Conservation (phyloP, 2,888 invertebrate species). For the Epistrophe grossulariae region DNA sequence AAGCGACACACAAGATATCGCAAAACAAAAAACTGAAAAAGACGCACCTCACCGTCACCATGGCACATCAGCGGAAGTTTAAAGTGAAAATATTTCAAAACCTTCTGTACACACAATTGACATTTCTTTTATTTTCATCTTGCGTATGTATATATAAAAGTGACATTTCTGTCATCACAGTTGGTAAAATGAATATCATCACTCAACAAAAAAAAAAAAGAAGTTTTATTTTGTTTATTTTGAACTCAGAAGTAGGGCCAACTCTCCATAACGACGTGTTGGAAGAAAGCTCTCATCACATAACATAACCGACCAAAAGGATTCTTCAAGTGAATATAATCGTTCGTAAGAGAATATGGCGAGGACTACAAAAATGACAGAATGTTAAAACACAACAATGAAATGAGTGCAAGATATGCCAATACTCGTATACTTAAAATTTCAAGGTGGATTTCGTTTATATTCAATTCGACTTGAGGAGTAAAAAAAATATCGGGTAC, state of each 20-base stretch:
- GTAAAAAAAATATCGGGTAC: background rate
- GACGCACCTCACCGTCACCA: background rate
- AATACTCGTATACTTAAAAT: constrained; percentile 46
- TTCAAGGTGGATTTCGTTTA: constrained; percentile 65
- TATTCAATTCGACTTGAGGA: constrained; percentile 13
- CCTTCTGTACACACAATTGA: constrained; percentile 74
- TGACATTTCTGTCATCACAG: constrained; percentile 52
- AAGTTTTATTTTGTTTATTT: constrained; percentile 52
- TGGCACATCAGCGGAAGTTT: constrained; percentile 1
- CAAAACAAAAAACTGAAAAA: background rate
- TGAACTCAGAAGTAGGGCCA: constrained; percentile 30
- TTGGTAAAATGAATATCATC: constrained; percentile 51
- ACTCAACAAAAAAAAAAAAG: constrained; percentile 10
- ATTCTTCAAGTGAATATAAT: constrained; percentile 31
- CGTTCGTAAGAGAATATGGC: constrained; percentile 14
- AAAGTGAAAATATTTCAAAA: constrained; percentile 68
- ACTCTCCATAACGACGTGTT: constrained; percentile 14
- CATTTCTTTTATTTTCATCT: constrained; percentile 57
- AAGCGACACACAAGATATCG: background rate
- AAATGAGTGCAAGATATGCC: constrained; percentile 30
- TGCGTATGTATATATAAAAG: background rate
- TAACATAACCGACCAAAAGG: constrained; percentile 13
- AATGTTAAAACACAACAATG: constrained; percentile 31
- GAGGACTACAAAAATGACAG: constrained; percentile 31
- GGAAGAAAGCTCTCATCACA: constrained; percentile 39